Evolutionary conservation across 2,113 vertebrate species (phyloP).

Genomic region (Laticauda colubrina): DNA sequence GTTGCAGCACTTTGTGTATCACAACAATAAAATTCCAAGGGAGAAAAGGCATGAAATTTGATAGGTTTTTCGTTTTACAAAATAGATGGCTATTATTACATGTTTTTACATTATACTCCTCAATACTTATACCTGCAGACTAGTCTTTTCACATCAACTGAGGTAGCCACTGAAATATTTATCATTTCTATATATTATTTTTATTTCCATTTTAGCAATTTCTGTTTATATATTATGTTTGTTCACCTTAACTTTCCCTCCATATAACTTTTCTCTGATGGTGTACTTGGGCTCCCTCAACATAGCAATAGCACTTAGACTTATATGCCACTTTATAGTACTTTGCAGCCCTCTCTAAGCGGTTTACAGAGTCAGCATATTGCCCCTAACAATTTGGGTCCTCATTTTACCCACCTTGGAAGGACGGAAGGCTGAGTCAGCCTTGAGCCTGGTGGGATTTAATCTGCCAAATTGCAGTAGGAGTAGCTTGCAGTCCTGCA

Average conservation of each 20-base stretch:
- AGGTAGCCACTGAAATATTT: neutral
- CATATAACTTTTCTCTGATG: neutral
- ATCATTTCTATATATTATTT: neutral
- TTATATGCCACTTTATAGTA: too few species aligned
- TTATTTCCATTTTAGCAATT: neutral
- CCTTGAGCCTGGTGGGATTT: too few species aligned
- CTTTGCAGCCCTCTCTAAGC: too few species aligned
- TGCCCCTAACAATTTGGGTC: too few species aligned
- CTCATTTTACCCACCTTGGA: too few species aligned
- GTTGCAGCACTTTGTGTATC: neutral
- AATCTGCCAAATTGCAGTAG: too few species aligned
- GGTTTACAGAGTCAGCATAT: too few species aligned
- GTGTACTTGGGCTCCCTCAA: neutral
- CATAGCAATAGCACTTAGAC: too few species aligned
- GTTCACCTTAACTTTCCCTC: neutral
- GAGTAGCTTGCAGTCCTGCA: too few species aligned
- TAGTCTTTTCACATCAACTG: neutral
- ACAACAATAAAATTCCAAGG: neutral
- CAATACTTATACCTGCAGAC: neutral
- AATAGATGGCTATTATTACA: conserved; percentile 14
- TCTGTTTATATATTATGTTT: neutral
- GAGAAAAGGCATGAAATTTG: neutral
- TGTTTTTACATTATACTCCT: neutral
- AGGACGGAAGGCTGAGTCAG: too few species aligned
- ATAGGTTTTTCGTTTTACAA: neutral